Evolutionary conservation across 2,888 invertebrate genomes (phyloP).

Genomic region (Ectobius pallidus): DNA sequence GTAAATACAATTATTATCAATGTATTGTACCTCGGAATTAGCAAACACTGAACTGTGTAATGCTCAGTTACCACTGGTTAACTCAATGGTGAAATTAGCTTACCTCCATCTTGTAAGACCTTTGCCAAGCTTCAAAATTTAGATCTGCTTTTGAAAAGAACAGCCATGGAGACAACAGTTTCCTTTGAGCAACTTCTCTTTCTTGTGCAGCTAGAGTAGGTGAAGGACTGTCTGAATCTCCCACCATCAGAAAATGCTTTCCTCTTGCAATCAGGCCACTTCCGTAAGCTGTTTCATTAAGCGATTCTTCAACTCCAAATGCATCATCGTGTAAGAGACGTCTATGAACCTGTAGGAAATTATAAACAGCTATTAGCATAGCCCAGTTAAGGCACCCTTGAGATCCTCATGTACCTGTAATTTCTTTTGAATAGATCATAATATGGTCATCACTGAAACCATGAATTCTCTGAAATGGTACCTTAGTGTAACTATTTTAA

Average conservation of each 20-base stretch:
- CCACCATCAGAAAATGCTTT: constrained; percentile 64
- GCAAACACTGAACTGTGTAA: too few relatives aligned
- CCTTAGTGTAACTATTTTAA: too few relatives aligned
- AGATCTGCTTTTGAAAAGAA: constrained; percentile 18
- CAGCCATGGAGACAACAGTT: constrained; percentile 48
- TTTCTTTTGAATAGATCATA: too few relatives aligned
- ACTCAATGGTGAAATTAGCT: too few relatives aligned
- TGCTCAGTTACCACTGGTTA: too few relatives aligned
- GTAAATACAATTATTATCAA: too few relatives aligned
- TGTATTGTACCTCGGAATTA: too few relatives aligned
- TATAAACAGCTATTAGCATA: too few relatives aligned
- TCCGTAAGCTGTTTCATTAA: constrained; percentile 80
- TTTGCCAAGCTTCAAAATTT: constrained; percentile 59
- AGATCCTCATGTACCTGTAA: too few relatives aligned
- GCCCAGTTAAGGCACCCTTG: too few relatives aligned
- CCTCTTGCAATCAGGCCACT: constrained; percentile 74
- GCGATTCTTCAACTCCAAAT: constrained; percentile 89
- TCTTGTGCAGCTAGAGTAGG: constrained; percentile 28
- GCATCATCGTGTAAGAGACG: constrained; percentile 85
- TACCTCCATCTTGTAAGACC: constrained; percentile 55
- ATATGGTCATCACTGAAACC: too few relatives aligned
- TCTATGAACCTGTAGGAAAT: constrained; percentile 78
- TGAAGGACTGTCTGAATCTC: constrained; percentile 45
- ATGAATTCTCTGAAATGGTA: too few relatives aligned
- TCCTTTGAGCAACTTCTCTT: constrained; percentile 25